Evolutionary conservation across 2,888 invertebrate species (phyloP).

Genomic region (Oasisia sp.): DNA sequence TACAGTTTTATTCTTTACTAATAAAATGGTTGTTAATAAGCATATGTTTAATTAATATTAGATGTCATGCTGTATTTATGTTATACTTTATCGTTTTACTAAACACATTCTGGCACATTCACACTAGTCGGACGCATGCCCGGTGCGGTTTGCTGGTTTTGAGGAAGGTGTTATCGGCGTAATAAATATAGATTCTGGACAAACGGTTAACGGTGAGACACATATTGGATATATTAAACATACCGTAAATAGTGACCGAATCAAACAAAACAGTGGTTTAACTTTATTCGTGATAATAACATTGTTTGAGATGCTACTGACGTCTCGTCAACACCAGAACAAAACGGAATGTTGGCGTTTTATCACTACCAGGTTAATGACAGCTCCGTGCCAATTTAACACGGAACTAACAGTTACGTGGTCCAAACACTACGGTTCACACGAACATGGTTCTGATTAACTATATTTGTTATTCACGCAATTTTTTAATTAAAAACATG

Average conservation of each 20-base stretch:
- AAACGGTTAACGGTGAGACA: background rate
- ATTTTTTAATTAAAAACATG: background rate
- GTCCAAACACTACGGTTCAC: background rate
- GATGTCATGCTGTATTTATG: background rate
- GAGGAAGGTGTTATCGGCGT: conserved; percentile 3
- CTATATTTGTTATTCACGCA: background rate
- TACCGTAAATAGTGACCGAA: background rate
- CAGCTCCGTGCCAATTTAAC: too few species aligned
- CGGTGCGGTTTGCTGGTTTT: conserved; percentile 12
- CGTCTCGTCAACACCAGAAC: conserved; percentile 17
- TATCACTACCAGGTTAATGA: too few species aligned
- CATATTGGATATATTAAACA: background rate
- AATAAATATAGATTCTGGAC: conserved; percentile 12
- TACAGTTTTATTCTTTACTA: background rate
- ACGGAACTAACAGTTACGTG: too few species aligned
- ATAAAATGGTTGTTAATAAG: background rate
- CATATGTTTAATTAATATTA: conserved; percentile 5
- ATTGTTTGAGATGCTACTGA: conserved; percentile 8
- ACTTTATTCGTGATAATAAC: conserved; percentile 6
- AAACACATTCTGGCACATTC: background rate
- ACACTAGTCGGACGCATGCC: conserved; percentile 13
- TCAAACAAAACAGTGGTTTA: background rate
- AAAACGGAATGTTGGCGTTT: background rate
- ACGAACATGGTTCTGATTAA: background rate
- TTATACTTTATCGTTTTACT: background rate